These are phyloP conservation scores for Sebastes fasciatus DNA, from an alignment of 2,113 vertebrate species.

Conservation along the genomic window DNA sequence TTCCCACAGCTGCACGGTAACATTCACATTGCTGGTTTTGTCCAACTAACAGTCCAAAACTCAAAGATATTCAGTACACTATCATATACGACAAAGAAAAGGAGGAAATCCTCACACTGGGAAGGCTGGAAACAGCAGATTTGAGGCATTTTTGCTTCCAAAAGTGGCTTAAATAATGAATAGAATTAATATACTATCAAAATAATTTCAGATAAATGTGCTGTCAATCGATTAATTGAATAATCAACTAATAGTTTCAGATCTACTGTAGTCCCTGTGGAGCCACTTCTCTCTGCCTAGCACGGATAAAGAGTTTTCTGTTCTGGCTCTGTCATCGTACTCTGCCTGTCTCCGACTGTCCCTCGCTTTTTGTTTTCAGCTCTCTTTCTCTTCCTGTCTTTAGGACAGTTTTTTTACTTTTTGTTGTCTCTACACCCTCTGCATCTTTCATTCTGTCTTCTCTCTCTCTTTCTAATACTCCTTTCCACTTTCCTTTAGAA, in stretches of 20 bases:
- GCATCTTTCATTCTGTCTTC: neutral
- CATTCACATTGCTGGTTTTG: neutral
- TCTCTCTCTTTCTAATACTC: neutral
- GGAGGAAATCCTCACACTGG: neutral
- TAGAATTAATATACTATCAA: neutral
- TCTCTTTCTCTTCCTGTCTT: conserved; percentile 23
- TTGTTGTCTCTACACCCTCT: neutral
- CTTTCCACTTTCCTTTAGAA: neutral
- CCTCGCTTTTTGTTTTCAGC: conserved; percentile 12
- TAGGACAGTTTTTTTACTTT: neutral
- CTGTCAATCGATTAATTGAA: neutral
- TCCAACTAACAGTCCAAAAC: neutral
- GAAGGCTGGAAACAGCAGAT: neutral
- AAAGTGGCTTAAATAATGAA: neutral
- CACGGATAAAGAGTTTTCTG: conserved; percentile 71
- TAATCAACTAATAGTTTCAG: neutral
- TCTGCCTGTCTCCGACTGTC: conserved; percentile 55
- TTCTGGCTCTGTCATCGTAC: conserved; percentile 54
- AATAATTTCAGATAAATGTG: neutral
- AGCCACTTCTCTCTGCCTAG: conserved; percentile 33
- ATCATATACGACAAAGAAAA: neutral
- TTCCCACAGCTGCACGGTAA: neutral
- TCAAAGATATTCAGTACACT: neutral
- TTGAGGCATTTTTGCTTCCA: neutral
- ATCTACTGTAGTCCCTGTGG: neutral